Percentiles rank a stretch among this genome's conserved stretches.
Evolutionary conservation across 2,888 invertebrate species (phyloP).

Genomic region (Micoletzkya japonica): DNA sequence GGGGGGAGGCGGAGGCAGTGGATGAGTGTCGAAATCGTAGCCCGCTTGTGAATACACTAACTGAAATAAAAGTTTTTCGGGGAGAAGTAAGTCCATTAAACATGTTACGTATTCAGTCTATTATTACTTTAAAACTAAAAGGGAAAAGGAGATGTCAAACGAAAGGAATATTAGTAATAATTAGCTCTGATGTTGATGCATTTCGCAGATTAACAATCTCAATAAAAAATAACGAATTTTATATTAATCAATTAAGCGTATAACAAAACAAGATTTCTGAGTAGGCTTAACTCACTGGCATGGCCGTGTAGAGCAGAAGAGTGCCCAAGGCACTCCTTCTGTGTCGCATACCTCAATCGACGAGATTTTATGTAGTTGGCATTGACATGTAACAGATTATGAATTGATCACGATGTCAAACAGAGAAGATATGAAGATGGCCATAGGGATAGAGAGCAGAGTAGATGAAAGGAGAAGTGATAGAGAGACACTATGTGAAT

Average conservation of each 20-base stretch:
- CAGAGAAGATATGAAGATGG: neutral
- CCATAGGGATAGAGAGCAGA: neutral
- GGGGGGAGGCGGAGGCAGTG: neutral
- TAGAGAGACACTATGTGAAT: neutral
- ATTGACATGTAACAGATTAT: neutral
- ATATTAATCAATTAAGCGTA: neutral
- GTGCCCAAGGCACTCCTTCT: neutral
- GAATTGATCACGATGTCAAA: neutral
- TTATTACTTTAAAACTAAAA: no score
- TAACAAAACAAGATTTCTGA: neutral
- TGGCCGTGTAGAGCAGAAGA: neutral
- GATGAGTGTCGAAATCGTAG: constrained; percentile 23
- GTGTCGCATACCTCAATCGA: neutral
- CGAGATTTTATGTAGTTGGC: neutral
- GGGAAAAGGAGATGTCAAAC: no score
- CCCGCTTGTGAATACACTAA: constrained; percentile 1
- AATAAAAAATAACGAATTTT: no score
- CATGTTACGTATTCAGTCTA: no score
- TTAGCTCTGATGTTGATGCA: no score
- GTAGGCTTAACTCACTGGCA: neutral
- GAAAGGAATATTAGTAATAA: no score
- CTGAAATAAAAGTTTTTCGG: neutral
- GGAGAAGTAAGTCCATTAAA: neutral
- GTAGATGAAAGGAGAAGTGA: neutral
- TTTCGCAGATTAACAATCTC: no score